phyloP scores from a whole-genome alignment of 2,113 vertebrate species.

The Pteropus alecto region DNA sequence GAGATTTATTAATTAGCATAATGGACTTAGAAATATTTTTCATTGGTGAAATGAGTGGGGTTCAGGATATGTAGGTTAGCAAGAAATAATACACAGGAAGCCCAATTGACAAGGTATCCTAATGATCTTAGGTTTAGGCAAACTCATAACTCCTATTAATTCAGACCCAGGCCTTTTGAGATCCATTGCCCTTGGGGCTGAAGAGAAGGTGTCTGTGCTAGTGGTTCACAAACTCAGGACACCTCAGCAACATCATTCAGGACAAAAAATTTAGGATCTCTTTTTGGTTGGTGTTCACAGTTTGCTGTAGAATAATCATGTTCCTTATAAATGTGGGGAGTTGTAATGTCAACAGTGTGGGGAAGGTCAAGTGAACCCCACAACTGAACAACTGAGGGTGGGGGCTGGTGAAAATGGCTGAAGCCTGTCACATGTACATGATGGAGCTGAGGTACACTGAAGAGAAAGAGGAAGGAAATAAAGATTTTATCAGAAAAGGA shows the following conservation, averaged over 20 bases:
- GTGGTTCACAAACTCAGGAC: too few species aligned
- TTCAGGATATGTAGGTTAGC: neutral
- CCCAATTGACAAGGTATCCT: neutral
- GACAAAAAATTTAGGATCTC: neutral
- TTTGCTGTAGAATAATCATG: neutral
- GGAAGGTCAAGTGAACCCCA: neutral
- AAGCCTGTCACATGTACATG: neutral
- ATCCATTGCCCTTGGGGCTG: neutral
- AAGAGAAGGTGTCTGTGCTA: neutral
- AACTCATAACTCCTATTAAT: neutral
- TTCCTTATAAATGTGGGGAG: neutral
- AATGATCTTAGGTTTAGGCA: neutral
- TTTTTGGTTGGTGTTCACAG: neutral
- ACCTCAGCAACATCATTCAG: neutral
- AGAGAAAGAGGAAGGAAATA: neutral
- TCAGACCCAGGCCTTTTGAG: neutral
- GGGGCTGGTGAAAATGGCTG: neutral
- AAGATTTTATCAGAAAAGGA: neutral
- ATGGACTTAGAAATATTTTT: neutral
- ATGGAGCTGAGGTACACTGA: neutral
- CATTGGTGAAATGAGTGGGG: neutral
- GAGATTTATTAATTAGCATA: neutral
- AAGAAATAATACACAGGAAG: neutral
- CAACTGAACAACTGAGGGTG: neutral
- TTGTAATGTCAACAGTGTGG: neutral